These are phyloP conservation scores for Artemia sinica DNA, from an alignment of 2,888 invertebrate species.

Conservation along the genomic window DNA sequence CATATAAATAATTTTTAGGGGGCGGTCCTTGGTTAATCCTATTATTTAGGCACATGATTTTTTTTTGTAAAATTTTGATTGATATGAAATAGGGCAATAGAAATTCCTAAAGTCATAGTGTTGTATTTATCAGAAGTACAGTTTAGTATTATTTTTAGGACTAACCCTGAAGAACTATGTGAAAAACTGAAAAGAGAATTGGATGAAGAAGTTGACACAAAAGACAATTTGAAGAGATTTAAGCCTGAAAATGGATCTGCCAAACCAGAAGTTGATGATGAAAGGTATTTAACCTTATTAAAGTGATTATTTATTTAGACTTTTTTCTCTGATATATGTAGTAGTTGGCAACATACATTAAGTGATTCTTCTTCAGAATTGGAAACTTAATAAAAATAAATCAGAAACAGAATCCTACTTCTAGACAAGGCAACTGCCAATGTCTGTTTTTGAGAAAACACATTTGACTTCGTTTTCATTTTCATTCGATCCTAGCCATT, in stretches of 20 bases:
- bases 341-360: background rate
- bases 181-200: slow-evolving; percentile 24
- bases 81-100: too few relatives aligned
- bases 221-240: slow-evolving; percentile 18
- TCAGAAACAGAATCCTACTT: background rate
- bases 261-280: background rate
- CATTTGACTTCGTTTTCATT: too few relatives aligned
- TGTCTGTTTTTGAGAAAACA: too few relatives aligned
- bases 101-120: too few relatives aligned
- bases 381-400: slow-evolving; percentile 18
- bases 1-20: too few relatives aligned
- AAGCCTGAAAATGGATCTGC: background rate
- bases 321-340: background rate
- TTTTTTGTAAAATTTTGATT: too few relatives aligned
- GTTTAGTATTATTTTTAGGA: background rate
- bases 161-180: slow-evolving; percentile 12
- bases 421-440: too few relatives aligned
- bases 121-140: background rate
- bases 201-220: slow-evolving; percentile 27
- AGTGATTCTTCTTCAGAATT: background rate
- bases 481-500: too few relatives aligned
- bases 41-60: too few relatives aligned
- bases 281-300: background rate
- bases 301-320: background rate
- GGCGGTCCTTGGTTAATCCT: too few relatives aligned